phyloP scores from a whole-genome alignment of 1,140 invertebrate genomes.

The Anadara kagoshimensis region DNA sequence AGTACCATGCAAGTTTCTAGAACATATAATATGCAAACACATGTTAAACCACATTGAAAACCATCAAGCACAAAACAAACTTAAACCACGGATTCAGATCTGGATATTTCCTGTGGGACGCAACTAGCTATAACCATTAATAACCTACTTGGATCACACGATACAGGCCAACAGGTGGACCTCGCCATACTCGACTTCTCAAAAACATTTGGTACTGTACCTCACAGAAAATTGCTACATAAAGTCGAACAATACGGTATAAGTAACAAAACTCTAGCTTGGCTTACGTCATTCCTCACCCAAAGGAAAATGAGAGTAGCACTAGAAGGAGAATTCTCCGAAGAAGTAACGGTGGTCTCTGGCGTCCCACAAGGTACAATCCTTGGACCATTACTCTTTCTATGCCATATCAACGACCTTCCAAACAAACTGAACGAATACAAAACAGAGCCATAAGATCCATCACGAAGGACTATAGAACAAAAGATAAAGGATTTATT shows the following conservation, averaged over 20 bases:
- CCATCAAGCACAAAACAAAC: constrained; percentile 26
- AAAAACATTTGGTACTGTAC: constrained; percentile 46
- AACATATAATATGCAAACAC: constrained; percentile 42
- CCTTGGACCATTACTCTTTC: constrained; percentile 5
- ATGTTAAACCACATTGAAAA: constrained; percentile 37
- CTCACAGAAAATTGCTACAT: constrained; percentile 33
- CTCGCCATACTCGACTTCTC: constrained; percentile 46
- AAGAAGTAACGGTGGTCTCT: constrained; percentile 8
- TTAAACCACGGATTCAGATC: constrained; percentile 44
- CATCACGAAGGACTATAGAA: background rate
- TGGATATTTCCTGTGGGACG: constrained; percentile 36
- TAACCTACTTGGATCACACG: constrained; percentile 18
- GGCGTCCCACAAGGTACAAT: constrained; percentile 12
- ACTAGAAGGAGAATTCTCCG: constrained; percentile 3
- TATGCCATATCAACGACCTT: background rate
- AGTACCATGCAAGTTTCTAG: constrained; percentile 38
- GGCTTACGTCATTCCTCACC: background rate
- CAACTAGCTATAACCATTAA: constrained; percentile 30
- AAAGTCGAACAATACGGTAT: constrained; percentile 45
- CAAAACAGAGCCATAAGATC: background rate
- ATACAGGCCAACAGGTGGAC: constrained; percentile 33
- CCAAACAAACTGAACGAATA: background rate
- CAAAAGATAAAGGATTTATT: background rate
- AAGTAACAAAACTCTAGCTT: background rate
- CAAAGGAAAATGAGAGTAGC: constrained; percentile 10